Percentiles rank a stretch among this genome's conserved stretches.
phyloP scores from a whole-genome alignment of 2,888 invertebrate genomes.

The Agapetus fuscipes region DNA sequence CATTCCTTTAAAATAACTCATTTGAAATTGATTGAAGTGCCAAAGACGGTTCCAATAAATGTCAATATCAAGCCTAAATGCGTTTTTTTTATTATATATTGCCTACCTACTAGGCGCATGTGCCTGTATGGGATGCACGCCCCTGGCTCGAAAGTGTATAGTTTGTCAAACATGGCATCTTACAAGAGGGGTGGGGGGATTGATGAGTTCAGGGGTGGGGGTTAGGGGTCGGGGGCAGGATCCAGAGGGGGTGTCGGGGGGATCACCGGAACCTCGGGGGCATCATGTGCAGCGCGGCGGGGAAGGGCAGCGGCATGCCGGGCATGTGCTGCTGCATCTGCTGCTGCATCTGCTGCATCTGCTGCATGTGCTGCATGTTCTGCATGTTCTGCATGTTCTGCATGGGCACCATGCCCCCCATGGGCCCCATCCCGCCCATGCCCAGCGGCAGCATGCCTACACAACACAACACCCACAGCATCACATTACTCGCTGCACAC shows the following conservation, averaged over 20 bases:
- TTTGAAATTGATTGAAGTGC: no score
- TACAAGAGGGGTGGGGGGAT: no score
- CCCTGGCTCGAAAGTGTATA: no score
- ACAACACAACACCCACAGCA: slow-evolving; percentile 8
- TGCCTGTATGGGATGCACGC: no score
- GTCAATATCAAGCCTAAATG: no score
- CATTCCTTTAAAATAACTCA: no score
- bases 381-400: slow-evolving; percentile 23
- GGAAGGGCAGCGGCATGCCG: slow-evolving; percentile 43
- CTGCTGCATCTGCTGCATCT: slow-evolving; percentile 37
- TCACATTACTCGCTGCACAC: slow-evolving; percentile 3
- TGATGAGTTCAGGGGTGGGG: slow-evolving; percentile 18
- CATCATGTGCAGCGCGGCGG: slow-evolving; percentile 56
- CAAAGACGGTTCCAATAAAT: no score
- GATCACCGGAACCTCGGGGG: slow-evolving; percentile 85
- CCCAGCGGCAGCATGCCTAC: slow-evolving; percentile 21
- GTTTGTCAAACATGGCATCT: no score
- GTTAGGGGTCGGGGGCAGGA: slow-evolving; percentile 30
- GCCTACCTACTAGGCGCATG: no score
- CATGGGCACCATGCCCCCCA: not conserved
- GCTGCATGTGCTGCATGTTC: slow-evolving; percentile 20
- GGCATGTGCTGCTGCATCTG: slow-evolving; percentile 38
- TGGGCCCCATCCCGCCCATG: slow-evolving; percentile 19
- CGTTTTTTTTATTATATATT: no score
- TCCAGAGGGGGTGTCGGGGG: slow-evolving; percentile 41